A percentile compares a stretch with the other conserved stretches of the same genome.
phyloP scores from a whole-genome alignment of 2,888 invertebrate species.

The Clunio marinus region DNA sequence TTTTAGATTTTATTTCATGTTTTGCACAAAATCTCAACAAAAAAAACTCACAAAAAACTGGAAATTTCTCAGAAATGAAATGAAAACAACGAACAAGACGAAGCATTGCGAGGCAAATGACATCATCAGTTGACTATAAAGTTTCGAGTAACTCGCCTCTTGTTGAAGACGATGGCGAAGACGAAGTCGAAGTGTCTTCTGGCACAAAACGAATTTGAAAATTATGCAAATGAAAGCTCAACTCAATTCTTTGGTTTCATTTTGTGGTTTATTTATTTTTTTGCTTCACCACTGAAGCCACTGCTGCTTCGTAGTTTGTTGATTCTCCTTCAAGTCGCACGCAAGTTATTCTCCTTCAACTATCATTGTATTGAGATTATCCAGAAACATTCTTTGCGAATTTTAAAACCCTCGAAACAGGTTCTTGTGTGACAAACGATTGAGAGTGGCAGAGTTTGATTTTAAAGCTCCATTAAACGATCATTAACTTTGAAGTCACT shows the following conservation, averaged over 20 bases:
- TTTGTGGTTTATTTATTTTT: too few relatives aligned
- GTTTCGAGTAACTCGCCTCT: neutral
- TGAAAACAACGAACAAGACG: neutral
- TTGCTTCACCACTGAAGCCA: too few relatives aligned
- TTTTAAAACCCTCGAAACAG: neutral
- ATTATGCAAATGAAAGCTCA: too few relatives aligned
- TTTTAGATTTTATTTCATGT: neutral
- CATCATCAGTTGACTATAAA: too few relatives aligned
- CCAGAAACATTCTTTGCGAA: neutral
- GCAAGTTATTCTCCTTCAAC: neutral
- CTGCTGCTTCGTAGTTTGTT: too few relatives aligned
- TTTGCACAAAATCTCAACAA: too few relatives aligned
- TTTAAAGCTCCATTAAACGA: neutral
- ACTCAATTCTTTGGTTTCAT: too few relatives aligned
- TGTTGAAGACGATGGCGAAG: too few relatives aligned
- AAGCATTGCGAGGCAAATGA: too few relatives aligned
- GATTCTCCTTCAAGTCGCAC: too few relatives aligned
- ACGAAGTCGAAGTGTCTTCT: neutral
- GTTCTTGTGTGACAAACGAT: neutral
- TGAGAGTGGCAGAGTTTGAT: neutral
- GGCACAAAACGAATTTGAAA: neutral
- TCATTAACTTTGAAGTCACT: neutral
- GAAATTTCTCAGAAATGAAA: neutral
- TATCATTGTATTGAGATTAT: neutral
- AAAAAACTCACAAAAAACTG: too few relatives aligned